Percentiles rank a stretch among this genome's conserved stretches.
These are phyloP conservation scores for Oplegnathus fasciatus DNA, from an alignment of 2,113 vertebrate species.

Conservation along the genomic window DNA sequence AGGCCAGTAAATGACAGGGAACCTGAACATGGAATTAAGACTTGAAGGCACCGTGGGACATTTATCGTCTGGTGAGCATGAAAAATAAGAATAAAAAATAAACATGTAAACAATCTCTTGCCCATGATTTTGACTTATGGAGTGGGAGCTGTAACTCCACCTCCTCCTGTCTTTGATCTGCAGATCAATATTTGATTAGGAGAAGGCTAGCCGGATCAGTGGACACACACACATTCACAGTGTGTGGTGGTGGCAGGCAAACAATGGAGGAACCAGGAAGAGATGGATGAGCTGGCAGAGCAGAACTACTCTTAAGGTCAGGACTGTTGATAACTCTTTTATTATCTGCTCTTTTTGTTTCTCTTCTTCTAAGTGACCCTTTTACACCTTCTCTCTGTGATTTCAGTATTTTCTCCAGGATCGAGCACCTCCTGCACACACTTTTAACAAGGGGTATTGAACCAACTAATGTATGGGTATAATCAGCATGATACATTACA, in stretches of 20 bases:
- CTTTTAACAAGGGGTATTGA: constrained; percentile 22
- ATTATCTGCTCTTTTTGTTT: constrained; percentile 31
- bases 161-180: constrained; percentile 37
- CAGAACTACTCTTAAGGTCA: constrained; percentile 40
- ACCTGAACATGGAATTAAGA: constrained; percentile 19
- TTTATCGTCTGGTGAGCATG: constrained; percentile 10
- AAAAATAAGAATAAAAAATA: constrained; percentile 9
- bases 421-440: constrained; percentile 4
- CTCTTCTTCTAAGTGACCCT: constrained; percentile 7
- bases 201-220: constrained; percentile 28
- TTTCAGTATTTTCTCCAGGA: constrained; percentile 22
- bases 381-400: background rate
- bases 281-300: constrained; percentile 51
- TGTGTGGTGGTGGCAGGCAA: background rate
- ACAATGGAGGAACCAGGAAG: constrained; percentile 32
- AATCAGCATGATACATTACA: constrained; percentile 53
- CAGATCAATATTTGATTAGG: constrained; percentile 73
- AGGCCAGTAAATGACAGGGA: constrained; percentile 28
- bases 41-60: background rate
- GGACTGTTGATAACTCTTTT: constrained; percentile 49
- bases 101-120: constrained; percentile 31
- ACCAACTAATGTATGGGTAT: constrained; percentile 27
- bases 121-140: constrained; percentile 33
- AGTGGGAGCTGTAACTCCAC: constrained; percentile 31
- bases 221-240: constrained; percentile 1